Base-by-base conservation (phyloP, 2,113 vertebrate species). In the Ammodytes marinus region DNA sequence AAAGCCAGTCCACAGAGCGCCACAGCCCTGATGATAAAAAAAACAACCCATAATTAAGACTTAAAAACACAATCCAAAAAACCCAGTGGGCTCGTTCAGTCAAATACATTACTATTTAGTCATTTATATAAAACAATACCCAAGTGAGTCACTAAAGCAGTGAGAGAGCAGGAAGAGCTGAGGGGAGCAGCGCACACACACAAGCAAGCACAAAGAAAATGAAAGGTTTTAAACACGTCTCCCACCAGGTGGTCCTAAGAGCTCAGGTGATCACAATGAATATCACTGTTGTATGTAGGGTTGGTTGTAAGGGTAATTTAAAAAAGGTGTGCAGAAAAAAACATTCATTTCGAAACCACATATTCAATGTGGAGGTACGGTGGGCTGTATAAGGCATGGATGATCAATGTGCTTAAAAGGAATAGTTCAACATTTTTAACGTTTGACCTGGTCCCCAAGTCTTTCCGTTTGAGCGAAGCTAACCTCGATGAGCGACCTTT, bases 21-120 rank as follows among this genome's bases (percentile, higher is more conserved):
- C 77, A 69, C 67, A 72, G 77, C 80, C 79, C 71, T 11, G 76
- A n/a, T n/a, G n/a, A n/a, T n/a, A n/a, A n/a, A n/a, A 81, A 74
- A 63, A 43, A 4, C 75, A 87, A 89, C 66, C 79, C 74, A 81
- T 45, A 72, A 84, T 69, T 71, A 89, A 92, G 89, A 91, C 87
- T 86, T 89, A 89, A 91, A 93, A 69, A 91, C 77, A 91, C 88
- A 87, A 89, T 82, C 86, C 83, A 75, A 88, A 27, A 27, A 27
- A 88, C 87, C 89, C 83, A 35, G 70, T 14, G 69, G 85, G 88
- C 91, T 94, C 84, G 74, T 94, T 95, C 95, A 95, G 94, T 95
- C 94, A 90, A 91, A 93, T 84, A 90, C 88, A 93, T 91, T 84
- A 91, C 86, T 77, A 87, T 82, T 88, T 87, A 87, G 46, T 82